These are phyloP conservation scores for Gallinago media DNA, from an alignment of 2,113 vertebrate species.

Conservation along the genomic window DNA sequence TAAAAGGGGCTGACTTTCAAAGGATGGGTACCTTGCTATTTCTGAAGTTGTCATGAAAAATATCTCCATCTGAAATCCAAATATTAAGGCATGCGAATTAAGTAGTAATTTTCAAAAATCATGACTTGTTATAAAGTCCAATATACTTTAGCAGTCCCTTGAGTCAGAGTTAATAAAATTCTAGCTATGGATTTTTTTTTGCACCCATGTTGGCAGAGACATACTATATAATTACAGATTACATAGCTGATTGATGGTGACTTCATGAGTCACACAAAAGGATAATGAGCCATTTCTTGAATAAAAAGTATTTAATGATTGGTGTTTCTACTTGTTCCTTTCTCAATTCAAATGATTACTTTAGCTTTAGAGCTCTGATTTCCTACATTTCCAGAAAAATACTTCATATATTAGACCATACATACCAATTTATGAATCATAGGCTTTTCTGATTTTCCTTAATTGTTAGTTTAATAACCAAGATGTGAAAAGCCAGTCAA, in stretches of 20 bases:
- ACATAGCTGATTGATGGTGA: neutral
- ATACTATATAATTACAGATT: neutral
- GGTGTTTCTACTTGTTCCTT: neutral
- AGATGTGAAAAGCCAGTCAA: neutral
- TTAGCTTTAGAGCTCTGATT: neutral
- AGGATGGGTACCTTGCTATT: neutral
- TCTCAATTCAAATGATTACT: neutral
- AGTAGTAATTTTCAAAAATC: neutral
- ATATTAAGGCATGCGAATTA: neutral
- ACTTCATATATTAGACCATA: neutral
- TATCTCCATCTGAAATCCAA: neutral
- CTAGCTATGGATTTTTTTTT: constrained; percentile 8
- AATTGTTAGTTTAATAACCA: neutral
- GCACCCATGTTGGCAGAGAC: neutral
- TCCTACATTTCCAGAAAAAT: constrained; percentile 5
- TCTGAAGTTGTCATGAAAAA: neutral
- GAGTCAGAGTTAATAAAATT: neutral
- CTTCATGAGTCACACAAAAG: constrained; percentile 14
- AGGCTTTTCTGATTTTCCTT: neutral
- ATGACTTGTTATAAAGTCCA: neutral
- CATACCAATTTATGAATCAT: neutral
- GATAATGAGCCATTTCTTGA: constrained; percentile 32
- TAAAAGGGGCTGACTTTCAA: neutral
- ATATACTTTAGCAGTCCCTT: neutral
- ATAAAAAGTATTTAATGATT: neutral